Base-by-base conservation (phyloP, 2,797 vertebrate genomes). In the Spinus pinus region DNA sequence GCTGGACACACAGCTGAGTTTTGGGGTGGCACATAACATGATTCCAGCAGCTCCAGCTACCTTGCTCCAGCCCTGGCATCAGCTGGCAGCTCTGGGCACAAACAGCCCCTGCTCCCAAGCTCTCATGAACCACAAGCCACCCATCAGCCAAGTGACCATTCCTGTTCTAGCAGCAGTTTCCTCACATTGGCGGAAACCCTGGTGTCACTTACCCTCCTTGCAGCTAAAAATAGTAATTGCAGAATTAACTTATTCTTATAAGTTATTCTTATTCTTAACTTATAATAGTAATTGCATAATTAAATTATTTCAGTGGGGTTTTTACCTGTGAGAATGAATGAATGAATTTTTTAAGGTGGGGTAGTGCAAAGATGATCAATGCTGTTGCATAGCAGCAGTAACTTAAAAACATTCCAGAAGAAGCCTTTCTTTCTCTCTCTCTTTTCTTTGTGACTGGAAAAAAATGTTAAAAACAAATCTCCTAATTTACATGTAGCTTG, bases 401-500 rank as follows among this genome's bases (percentile, higher is more conserved):
- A 86, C 58, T 73, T 57, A 33, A 87, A 96, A 94, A 71, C 31
- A 88, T 56, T 18, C 46, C 73, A 86, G 69, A 81, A 37, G 9
- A 90, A n/a, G 31, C 35, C 19, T 54, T 54, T 87, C 37, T 62
- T n/a, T 47, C 3, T 58, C 13, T 41, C 33, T 54, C n/a, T 28
- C 35, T 83, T 56, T 83, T 9, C 13, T 69, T 77, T 75, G n/a
- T 79, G 41, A 70, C 30, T 75, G 90, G 90, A 88, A 89, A 81
- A 96, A 97, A 93, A 86, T 14, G 21, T 91, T 69, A 54, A 81
- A 90, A 94, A 58, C 60, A 85, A 71, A 69, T 42, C 47, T 69
- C 37, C 30, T 78, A 53, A 88, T 92, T 81, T 95, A 25, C 70
- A 86, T 81, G 73, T 56, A 86, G 72, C 56, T 49, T 70, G 44